Evolutionary conservation across 2,888 invertebrate genomes (phyloP).

Genomic region (Harmothoe impar): DNA sequence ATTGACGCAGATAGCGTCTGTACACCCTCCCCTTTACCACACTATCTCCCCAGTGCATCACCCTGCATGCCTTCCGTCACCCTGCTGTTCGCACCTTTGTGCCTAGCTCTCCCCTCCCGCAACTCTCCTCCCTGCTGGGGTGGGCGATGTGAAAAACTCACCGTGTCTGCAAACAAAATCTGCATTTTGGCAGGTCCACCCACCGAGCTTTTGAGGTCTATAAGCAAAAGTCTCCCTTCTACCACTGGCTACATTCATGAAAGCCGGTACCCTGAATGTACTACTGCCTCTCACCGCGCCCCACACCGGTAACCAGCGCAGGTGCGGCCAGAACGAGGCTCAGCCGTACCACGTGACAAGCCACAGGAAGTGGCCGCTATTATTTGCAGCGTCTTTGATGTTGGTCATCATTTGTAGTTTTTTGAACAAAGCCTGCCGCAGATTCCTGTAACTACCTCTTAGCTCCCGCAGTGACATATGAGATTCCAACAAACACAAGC

Average conservation of each 20-base stretch:
- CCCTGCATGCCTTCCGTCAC: neutral
- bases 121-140: slow-evolving; percentile 34
- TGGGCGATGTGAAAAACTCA: slow-evolving; percentile 57
- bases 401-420: slow-evolving; percentile 53
- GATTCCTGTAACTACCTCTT: slow-evolving; percentile 14
- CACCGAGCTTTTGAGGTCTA: neutral
- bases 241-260: slow-evolving; percentile 18
- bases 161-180: slow-evolving; percentile 55
- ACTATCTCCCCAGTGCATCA: neutral
- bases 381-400: slow-evolving; percentile 35
- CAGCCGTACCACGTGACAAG: neutral
- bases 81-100: slow-evolving; percentile 33
- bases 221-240: slow-evolving; percentile 11
- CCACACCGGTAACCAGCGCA: slow-evolving; percentile 36
- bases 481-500: slow-evolving; percentile 45
- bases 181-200: slow-evolving; percentile 53
- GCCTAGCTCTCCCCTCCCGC: neutral
- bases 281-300: neutral
- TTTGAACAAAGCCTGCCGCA: neutral
- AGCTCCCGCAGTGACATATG: slow-evolving; percentile 41
- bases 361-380: slow-evolving; percentile 46
- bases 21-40: too few relatives aligned
- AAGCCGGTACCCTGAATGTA: slow-evolving; percentile 22
- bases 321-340: slow-evolving; percentile 54
- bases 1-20: too few relatives aligned